phyloP scores from a whole-genome alignment of 2,888 invertebrate species.

The Seira musarum region DNA sequence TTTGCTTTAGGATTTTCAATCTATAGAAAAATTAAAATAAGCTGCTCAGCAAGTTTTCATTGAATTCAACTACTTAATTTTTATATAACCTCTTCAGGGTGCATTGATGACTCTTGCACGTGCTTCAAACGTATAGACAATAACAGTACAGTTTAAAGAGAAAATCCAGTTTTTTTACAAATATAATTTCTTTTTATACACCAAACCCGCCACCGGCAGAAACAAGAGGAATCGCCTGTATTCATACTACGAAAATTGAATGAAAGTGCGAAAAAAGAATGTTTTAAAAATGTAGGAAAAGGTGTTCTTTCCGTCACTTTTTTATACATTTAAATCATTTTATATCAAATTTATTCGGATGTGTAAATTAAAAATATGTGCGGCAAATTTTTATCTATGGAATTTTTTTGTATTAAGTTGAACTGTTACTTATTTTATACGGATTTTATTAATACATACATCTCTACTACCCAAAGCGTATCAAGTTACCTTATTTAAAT shows the following conservation, averaged over 20 bases:
- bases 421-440: too few species aligned
- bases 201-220: neutral
- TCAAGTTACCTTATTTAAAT: too few species aligned
- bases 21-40: neutral
- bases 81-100: neutral
- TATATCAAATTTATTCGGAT: too few species aligned
- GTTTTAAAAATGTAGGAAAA: constrained; percentile 9
- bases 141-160: neutral
- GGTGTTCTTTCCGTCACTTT: constrained; percentile 2
- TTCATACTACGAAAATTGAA: neutral
- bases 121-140: neutral
- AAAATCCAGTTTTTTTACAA: constrained; percentile 6
- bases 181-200: neutral
- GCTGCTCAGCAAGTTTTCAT: neutral
- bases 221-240: neutral
- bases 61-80: neutral
- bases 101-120: constrained; percentile 7
- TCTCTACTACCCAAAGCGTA: too few species aligned
- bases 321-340: neutral
- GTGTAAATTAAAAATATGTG: too few species aligned
- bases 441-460: too few species aligned
- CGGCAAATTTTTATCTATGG: too few species aligned
- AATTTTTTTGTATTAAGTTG: too few species aligned
- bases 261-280: constrained; percentile 10
- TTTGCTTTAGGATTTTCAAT: neutral